Evolutionary conservation across 2,113 vertebrate genomes (phyloP), one percentile per base, ranked within the genome.

Genomic region (Gallinago media): DNA sequence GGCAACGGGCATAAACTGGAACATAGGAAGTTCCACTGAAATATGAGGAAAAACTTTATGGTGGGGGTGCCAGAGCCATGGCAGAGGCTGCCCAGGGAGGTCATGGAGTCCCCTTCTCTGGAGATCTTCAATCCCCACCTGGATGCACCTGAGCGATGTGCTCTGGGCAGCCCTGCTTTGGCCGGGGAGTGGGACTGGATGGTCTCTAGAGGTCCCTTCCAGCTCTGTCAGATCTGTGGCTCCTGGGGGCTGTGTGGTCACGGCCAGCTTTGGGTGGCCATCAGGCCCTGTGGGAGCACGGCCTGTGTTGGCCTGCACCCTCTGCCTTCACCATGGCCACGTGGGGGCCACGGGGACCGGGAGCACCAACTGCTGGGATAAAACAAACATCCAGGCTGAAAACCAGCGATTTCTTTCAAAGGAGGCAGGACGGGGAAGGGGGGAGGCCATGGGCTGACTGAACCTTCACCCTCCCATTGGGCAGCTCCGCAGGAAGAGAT

Each of bases 401-500:
- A 81, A 78, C 0, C 1, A 80, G 47, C 2, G 22, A 67, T n/a
- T 17, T 65, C 47, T 75, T 38, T 90, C 58, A 34, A 38, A 66
- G 56, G 16, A 21, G 72, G 10, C 34, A 50, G 71, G 14, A 4
- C 13, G 11, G 4, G 12, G 36, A 77, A 85, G 49, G 15, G 59
- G 52, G 66, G 50, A 87, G 65, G 50, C 46, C 22, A 3, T 49
- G 22, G 75, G 42, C 52, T 81, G 77, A 23, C 52, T 80, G 19
- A 68, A 85, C 42, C 59, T 54, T 80, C 59, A 50, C 49, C 34
- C 36, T 84, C 38, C 47, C 59, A 65, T 38, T 75, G 92, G 79
- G 76, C 66, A 90, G 63, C 71, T 44, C 54, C 81, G 9, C 81
- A 87, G 94, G 79, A 80, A 87, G 81, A 85, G 85, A 89, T 54